A percentile compares a stretch with the other conserved stretches of the same genome.
phyloP scores from a whole-genome alignment of 2,888 invertebrate genomes.

The Hyalella azteca region DNA sequence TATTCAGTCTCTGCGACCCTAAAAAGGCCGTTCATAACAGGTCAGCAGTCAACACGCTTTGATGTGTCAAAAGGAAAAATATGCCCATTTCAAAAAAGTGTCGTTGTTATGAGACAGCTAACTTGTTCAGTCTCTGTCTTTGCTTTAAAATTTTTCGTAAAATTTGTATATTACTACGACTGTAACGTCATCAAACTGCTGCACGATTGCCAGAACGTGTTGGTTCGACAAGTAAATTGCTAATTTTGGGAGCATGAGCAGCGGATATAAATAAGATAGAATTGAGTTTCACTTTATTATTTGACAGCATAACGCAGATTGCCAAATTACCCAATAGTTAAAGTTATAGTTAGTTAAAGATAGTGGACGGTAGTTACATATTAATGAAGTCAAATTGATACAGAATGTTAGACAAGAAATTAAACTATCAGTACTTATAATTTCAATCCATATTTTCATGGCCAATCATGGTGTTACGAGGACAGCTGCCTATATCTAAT shows the following conservation, averaged over 20 bases:
- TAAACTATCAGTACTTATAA: background rate
- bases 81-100: background rate
- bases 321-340: background rate
- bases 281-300: background rate
- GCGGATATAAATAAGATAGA: background rate
- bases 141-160: background rate
- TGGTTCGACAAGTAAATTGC: background rate
- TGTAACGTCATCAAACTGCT: background rate
- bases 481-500: background rate
- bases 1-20: background rate
- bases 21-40: background rate
- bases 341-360: background rate
- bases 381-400: background rate
- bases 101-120: background rate
- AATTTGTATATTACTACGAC: background rate
- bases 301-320: background rate
- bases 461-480: background rate
- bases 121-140: background rate
- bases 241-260: background rate
- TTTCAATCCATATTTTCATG: background rate
- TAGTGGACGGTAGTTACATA: background rate
- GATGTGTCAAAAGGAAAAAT: background rate
- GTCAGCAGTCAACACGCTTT: background rate
- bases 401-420: background rate
- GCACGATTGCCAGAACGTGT: background rate